Conservation (phyloP, 2,113 vertebrate species). For the Bucco capensis region DNA sequence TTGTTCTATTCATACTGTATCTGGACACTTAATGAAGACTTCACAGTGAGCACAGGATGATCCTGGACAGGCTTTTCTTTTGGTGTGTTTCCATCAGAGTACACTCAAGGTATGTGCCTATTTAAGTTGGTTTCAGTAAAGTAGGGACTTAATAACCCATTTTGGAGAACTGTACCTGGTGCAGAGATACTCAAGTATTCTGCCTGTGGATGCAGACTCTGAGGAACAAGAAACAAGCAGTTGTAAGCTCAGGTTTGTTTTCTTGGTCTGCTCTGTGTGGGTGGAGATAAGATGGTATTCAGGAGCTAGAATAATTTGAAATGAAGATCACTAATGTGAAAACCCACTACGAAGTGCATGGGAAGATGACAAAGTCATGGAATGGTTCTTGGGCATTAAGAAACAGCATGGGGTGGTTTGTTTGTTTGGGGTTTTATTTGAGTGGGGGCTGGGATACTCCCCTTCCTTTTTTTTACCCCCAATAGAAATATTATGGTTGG, state of each 20-base stretch:
- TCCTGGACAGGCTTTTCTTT: neutral
- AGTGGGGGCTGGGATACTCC: neutral
- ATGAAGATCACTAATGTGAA: neutral
- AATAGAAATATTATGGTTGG: neutral
- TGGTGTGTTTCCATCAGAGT: neutral
- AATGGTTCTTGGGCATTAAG: neutral
- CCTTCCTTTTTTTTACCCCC: neutral
- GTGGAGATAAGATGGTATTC: neutral
- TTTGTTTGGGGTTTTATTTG: no score
- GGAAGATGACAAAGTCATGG: neutral
- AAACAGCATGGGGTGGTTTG: neutral
- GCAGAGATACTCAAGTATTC: neutral
- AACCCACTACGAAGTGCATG: neutral
- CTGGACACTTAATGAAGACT: neutral
- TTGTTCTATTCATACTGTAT: neutral
- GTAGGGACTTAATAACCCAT: neutral
- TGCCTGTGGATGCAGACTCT: neutral
- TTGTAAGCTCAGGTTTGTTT: neutral
- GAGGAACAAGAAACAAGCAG: neutral
- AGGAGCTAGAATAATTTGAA: neutral
- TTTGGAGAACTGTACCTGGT: neutral
- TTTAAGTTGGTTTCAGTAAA: neutral
- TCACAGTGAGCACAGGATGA: neutral
- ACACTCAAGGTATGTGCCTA: neutral
- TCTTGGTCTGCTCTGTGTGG: neutral